Evolutionary conservation across 2,797 vertebrate species (phyloP).

Genomic region (Siniperca scherzeri): DNA sequence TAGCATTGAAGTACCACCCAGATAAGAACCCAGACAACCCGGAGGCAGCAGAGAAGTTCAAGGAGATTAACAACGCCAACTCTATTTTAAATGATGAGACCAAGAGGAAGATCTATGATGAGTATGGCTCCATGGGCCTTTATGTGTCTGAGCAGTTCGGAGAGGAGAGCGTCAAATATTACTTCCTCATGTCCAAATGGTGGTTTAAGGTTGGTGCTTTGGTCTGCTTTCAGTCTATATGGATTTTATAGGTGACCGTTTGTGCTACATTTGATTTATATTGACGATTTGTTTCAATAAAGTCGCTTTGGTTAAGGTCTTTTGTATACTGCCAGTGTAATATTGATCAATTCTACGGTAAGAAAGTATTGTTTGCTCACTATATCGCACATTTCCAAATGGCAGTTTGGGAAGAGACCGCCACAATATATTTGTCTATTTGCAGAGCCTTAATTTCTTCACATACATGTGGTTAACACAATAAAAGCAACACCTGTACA

Average conservation of each 20-base stretch:
- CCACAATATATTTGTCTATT: not conserved
- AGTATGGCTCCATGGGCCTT: slow-evolving; percentile 94
- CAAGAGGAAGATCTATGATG: slow-evolving; percentile 92
- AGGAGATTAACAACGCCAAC: slow-evolving; percentile 97
- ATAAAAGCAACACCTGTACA: not conserved
- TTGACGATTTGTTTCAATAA: not conserved
- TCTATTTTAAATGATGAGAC: slow-evolving; percentile 90
- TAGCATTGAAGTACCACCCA: slow-evolving; percentile 94
- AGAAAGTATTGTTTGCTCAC: not conserved
- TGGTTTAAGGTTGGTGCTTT: slow-evolving; percentile 93
- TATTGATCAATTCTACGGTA: too few relatives aligned
- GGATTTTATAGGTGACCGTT: not conserved
- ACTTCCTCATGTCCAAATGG: slow-evolving; percentile 95
- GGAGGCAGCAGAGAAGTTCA: slow-evolving; percentile 93
- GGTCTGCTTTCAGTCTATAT: not conserved
- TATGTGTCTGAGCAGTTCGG: slow-evolving; percentile 95
- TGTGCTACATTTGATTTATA: not conserved
- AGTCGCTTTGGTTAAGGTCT: too few relatives aligned
- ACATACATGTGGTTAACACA: not conserved
- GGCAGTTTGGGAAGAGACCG: not conserved
- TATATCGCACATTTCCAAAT: too few relatives aligned
- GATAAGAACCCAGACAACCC: slow-evolving; percentile 96
- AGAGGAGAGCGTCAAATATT: slow-evolving; percentile 94
- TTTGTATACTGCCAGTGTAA: not conserved
- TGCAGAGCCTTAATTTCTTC: not conserved